Evolutionary conservation across 2,113 vertebrate genomes (phyloP).

Genomic region (Lanius collurio): DNA sequence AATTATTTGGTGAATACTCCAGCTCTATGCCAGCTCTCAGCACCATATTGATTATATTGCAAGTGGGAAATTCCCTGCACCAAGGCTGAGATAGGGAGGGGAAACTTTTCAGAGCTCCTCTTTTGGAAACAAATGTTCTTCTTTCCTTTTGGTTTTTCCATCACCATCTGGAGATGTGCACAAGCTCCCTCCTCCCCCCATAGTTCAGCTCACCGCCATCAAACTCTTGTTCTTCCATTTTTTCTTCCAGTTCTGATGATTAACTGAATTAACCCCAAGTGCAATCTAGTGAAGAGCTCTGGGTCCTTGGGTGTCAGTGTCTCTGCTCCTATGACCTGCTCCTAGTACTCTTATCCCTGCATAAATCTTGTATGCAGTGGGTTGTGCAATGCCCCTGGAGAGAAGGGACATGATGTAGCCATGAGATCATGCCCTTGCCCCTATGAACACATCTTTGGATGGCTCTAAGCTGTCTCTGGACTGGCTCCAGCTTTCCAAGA

Average conservation of each 20-base stretch:
- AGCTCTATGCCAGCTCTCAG: neutral
- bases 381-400: neutral
- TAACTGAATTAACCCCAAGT: neutral
- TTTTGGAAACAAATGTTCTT: neutral
- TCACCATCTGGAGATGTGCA: neutral
- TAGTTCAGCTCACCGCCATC: neutral
- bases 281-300: neutral
- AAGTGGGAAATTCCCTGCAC: neutral
- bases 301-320: neutral
- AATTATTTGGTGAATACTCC: neutral
- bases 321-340: neutral
- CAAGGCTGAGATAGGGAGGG: neutral
- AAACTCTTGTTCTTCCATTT: neutral
- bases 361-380: neutral
- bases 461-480: neutral
- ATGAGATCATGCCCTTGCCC: neutral
- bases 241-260: neutral
- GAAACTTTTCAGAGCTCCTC: neutral
- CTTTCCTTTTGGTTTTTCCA: neutral
- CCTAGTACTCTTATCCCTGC: neutral
- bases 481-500: neutral
- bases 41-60: neutral
- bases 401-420: neutral
- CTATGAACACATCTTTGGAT: neutral
- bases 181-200: neutral